A percentile compares a stretch with the other conserved stretches of the same genome.
Conservation (phyloP, 2,888 invertebrate species). For the Falcaria lacertinaria region DNA sequence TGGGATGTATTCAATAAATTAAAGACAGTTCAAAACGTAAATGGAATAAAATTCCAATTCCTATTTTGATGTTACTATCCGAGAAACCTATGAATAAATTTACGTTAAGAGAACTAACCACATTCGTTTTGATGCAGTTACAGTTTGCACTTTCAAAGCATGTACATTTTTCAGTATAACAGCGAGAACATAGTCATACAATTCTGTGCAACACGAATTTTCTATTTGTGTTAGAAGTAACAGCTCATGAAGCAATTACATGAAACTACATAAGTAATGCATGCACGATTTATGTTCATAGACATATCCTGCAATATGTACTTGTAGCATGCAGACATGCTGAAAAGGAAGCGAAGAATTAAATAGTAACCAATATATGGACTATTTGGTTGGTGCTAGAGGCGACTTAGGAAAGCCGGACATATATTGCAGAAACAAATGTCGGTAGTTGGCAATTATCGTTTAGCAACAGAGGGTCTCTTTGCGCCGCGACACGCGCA, state of each 20-base stretch:
- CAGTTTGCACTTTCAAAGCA: not conserved
- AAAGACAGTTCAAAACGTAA: not conserved
- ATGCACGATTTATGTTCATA: constrained; percentile 8
- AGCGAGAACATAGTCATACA: not conserved
- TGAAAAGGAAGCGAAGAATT: constrained; percentile 22
- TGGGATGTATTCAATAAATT: not conserved
- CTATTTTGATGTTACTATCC: constrained; percentile 3
- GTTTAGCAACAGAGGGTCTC: constrained; percentile 48
- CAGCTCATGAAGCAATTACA: not conserved
- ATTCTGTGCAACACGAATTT: not conserved
- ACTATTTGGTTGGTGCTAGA: constrained; percentile 36
- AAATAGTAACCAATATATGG: constrained; percentile 26
- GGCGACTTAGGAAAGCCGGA: constrained; percentile 40
- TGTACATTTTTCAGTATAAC: not conserved
- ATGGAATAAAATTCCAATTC: constrained; percentile 3
- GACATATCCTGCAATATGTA: constrained; percentile 4
- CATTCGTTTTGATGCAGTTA: not conserved
- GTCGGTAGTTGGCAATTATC: constrained; percentile 47
- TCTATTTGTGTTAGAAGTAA: not conserved
- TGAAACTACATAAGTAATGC: constrained; percentile 3
- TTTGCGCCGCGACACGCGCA: constrained; percentile 42
- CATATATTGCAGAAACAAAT: constrained; percentile 49
- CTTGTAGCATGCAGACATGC: constrained; percentile 39
- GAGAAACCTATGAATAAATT: constrained; percentile 3
- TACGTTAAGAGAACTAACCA: not conserved